A percentile compares a stretch with the other conserved stretches of the same genome.
Evolutionary conservation across 2,797 vertebrate species (phyloP).

Genomic region (Falco biarmicus): DNA sequence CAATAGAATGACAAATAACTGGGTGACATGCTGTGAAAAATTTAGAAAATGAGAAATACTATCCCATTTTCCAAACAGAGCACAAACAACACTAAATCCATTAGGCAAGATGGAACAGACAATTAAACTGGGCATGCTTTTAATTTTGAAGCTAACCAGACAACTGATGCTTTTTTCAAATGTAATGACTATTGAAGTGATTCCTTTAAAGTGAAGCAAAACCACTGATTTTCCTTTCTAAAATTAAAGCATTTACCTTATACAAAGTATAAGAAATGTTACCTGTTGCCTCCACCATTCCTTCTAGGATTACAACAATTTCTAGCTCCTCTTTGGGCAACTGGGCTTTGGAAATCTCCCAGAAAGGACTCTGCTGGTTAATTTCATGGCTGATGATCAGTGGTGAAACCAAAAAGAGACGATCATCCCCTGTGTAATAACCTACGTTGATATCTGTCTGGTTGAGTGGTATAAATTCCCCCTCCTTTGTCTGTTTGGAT

Average conservation of each 20-base stretch:
- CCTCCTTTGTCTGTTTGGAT: conserved; percentile 99
- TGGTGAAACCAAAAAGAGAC: conserved; percentile 97
- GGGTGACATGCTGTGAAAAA: conserved; percentile 32
- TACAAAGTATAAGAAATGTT: conserved; percentile 67
- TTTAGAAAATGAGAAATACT: conserved; percentile 42
- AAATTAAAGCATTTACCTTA: conserved; percentile 59
- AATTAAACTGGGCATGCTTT: conserved; percentile 52
- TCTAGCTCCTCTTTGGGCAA: conserved; percentile 94
- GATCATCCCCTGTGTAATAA: conserved; percentile 96
- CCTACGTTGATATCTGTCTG: conserved; percentile 99
- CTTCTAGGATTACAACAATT: conserved; percentile 98
- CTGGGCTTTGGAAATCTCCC: conserved; percentile 94
- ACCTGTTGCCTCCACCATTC: conserved; percentile 99
- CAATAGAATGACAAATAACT: conserved; percentile 31
- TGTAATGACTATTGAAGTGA: background rate
- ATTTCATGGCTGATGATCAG: conserved; percentile 99
- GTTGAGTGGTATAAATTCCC: conserved; percentile 98
- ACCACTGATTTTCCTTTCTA: conserved; percentile 39
- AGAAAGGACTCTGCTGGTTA: conserved; percentile 97
- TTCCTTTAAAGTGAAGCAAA: conserved; percentile 51
- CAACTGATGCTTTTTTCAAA: conserved; percentile 22
- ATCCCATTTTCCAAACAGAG: conserved; percentile 50
- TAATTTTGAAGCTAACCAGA: conserved; percentile 37
- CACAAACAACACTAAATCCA: conserved; percentile 39
- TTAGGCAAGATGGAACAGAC: conserved; percentile 40